A percentile compares a stretch with the other conserved stretches of the same genome.
Conservation (phyloP, 2,797 vertebrate species). For the Cynodonichthys magdalenae region DNA sequence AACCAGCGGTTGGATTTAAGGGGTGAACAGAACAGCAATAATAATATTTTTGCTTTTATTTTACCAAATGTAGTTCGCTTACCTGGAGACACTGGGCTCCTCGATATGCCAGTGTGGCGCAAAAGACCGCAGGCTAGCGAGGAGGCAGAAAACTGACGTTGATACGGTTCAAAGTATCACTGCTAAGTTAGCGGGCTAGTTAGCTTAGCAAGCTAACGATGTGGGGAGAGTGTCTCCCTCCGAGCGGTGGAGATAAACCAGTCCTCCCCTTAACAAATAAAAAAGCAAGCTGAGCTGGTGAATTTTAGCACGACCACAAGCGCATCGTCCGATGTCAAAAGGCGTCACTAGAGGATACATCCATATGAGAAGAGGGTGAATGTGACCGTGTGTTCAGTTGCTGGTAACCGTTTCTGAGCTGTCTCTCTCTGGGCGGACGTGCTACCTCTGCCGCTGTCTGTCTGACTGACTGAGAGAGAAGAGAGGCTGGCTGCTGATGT, state of each 20-base stretch:
- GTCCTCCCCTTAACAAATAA: slow-evolving; percentile 16
- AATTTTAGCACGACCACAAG: neutral
- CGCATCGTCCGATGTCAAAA: slow-evolving; percentile 27
- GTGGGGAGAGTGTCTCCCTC: slow-evolving; percentile 50
- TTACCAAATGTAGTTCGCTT: slow-evolving; percentile 22
- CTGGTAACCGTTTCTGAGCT: slow-evolving; percentile 35
- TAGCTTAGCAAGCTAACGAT: slow-evolving; percentile 74
- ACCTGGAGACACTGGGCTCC: slow-evolving; percentile 53
- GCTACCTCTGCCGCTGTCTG: slow-evolving; percentile 51
- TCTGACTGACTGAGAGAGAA: slow-evolving; percentile 17
- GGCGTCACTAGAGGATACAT: slow-evolving; percentile 30
- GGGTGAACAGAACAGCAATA: neutral
- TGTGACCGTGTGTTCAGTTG: slow-evolving; percentile 3
- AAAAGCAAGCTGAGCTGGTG: slow-evolving; percentile 5
- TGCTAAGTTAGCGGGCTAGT: slow-evolving; percentile 73
- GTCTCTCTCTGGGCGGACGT: slow-evolving; percentile 53
- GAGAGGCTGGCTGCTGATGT: slow-evolving; percentile 61
- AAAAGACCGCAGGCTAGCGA: slow-evolving; percentile 43
- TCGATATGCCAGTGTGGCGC: slow-evolving; percentile 42
- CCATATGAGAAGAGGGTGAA: slow-evolving; percentile 29
- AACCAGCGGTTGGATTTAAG: slow-evolving; percentile 12
- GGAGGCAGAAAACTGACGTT: slow-evolving; percentile 47
- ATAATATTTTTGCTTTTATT: too few relatives aligned
- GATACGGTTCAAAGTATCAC: slow-evolving; percentile 51
- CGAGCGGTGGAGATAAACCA: slow-evolving; percentile 56